Evolutionary conservation across 2,888 invertebrate genomes (phyloP).

Genomic region (Caenorhabditis japonica): DNA sequence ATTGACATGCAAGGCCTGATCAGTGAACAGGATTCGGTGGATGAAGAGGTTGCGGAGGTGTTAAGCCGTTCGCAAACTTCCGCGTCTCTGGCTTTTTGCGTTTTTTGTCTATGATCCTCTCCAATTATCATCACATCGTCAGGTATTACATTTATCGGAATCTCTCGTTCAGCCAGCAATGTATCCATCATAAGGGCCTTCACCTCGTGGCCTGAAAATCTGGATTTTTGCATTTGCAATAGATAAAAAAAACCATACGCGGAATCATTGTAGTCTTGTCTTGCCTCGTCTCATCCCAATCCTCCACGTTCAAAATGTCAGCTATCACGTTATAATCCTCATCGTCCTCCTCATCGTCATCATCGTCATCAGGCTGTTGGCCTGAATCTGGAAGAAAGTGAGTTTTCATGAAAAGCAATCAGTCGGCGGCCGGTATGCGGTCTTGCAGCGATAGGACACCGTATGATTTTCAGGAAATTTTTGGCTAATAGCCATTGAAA

Average conservation of each 20-base stretch:
- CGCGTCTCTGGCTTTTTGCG: background rate
- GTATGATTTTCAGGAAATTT: too few relatives aligned
- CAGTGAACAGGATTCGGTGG: constrained; percentile 24
- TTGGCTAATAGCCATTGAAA: too few relatives aligned
- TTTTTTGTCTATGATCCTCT: background rate
- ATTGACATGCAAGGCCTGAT: background rate
- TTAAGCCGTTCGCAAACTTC: constrained; percentile 5
- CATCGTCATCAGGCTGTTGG: constrained; percentile 1
- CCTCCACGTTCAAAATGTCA: constrained; percentile 39
- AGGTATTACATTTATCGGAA: constrained; percentile 35
- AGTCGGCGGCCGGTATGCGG: too few relatives aligned
- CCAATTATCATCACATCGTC: constrained; percentile 12
- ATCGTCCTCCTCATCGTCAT: constrained; percentile 44
- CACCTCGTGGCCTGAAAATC: constrained; percentile 29
- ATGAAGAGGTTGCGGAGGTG: background rate
- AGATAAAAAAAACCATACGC: constrained; percentile 1
- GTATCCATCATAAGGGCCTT: constrained; percentile 40
- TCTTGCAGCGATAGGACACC: too few relatives aligned
- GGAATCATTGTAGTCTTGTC: constrained; percentile 47
- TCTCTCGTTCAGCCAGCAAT: constrained; percentile 40
- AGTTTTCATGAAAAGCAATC: too few relatives aligned
- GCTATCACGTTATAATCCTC: constrained; percentile 42
- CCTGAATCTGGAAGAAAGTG: constrained; percentile 16
- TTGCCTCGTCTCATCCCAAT: constrained; percentile 43
- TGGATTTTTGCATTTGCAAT: too few relatives aligned